Conservation (phyloP, 2,113 vertebrate genomes). For the Forbesichthys agassizii region DNA sequence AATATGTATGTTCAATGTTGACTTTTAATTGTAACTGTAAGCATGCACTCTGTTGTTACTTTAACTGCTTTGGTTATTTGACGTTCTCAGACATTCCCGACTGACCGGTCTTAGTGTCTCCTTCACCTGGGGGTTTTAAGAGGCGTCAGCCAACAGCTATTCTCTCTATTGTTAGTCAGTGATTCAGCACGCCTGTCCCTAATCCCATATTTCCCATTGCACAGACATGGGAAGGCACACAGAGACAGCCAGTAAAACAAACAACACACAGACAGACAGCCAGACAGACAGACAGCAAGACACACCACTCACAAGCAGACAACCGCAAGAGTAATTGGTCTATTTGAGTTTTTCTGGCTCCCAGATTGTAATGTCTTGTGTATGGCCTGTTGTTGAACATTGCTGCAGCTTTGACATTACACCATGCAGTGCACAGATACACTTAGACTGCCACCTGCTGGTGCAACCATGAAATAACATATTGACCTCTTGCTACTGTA, state of each 20-base stretch:
- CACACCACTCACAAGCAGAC: neutral
- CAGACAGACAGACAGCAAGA: neutral
- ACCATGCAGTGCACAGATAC: neutral
- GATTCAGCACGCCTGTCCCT: constrained; percentile 17
- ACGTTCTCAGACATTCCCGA: no score
- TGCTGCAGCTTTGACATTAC: neutral
- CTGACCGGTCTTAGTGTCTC: no score
- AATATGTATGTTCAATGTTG: neutral
- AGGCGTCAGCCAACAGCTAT: constrained; percentile 7
- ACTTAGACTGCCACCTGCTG: constrained; percentile 30
- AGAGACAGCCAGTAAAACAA: constrained; percentile 4
- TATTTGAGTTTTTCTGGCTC: constrained; percentile 33
- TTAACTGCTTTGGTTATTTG: no score
- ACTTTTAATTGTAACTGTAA: neutral
- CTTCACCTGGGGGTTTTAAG: neutral
- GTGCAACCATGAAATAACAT: neutral
- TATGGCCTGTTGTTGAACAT: neutral
- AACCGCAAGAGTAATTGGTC: constrained; percentile 2
- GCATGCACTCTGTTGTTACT: neutral
- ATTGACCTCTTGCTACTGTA: neutral
- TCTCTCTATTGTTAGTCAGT: constrained; percentile 24
- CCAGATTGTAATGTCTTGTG: constrained; percentile 4
- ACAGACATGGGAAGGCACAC: neutral
- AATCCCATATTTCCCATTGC: constrained; percentile 6
- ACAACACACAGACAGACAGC: neutral